A percentile compares a stretch with the other conserved stretches of the same genome.
These are phyloP conservation scores for Gallinago nigripennis DNA, from an alignment of 2,797 vertebrate species.

Conservation along the genomic window DNA sequence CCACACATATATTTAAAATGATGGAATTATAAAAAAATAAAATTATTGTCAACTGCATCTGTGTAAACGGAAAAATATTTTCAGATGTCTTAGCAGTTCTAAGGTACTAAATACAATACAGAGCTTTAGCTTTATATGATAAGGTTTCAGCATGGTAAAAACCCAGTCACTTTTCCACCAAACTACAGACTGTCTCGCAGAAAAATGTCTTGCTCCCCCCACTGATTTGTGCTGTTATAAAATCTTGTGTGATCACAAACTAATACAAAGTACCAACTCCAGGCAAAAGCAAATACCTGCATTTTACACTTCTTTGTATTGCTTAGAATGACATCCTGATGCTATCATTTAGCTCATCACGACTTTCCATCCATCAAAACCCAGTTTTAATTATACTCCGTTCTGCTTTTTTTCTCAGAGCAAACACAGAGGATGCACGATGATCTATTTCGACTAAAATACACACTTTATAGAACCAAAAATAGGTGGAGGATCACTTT, in stretches of 20 bases:
- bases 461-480: slow-evolving; percentile 41
- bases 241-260: background rate
- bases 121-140: background rate
- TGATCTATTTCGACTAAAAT: slow-evolving; percentile 5
- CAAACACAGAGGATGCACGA: background rate
- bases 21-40: background rate
- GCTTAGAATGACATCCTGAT: background rate
- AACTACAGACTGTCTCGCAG: background rate
- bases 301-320: background rate
- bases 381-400: slow-evolving; percentile 11
- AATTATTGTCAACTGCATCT: background rate
- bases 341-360: slow-evolving; percentile 8
- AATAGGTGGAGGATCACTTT: slow-evolving; percentile 57
- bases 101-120: background rate
- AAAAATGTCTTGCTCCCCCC: background rate
- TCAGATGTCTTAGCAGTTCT: background rate
- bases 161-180: background rate
- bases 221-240: background rate
- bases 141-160: background rate
- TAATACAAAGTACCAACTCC: background rate
- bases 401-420: background rate
- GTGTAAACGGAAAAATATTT: background rate
- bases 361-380: slow-evolving; percentile 45
- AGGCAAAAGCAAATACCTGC: background rate
- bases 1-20: background rate